Evolutionary conservation across 2,797 vertebrate species (phyloP), one percentile per base, ranked within the genome.

Genomic region (Neosalanx taihuensis): DNA sequence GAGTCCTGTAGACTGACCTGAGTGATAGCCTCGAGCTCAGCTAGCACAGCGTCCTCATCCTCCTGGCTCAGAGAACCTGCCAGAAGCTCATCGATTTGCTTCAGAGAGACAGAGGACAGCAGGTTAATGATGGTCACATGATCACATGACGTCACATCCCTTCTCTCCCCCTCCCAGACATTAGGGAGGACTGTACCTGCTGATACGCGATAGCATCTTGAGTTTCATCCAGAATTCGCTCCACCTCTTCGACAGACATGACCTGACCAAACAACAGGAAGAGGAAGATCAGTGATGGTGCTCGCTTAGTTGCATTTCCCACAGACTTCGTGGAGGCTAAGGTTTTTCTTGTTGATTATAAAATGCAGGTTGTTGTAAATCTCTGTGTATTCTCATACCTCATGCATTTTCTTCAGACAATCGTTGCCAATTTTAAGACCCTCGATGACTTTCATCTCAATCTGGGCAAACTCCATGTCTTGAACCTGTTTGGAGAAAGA

Each of bases 11-110:
- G 3, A 77, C 86, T 29, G 0, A 99, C 97, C 95, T 97, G 93
- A 89, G 96, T 96, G 66, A 99, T 95, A 5, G 91, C 90, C 4
- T 98, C 91, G 86, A 99, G 85, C 85, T 99, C 97, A 2, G 96
- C 94, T 83, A 98, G 85, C 4, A 99, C 93, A 41, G 95, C 96
- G 0, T 98, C 96, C 76, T 99, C 96, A 1, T 99, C 97, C 62
- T 98, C 97, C 65, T 93, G 92, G 0, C 94, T 91, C 67, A 99
- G 87, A 74, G 93, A 95, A 15, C 96, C 96, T 0, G 94, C 93
- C 85, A 98, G 75, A 64, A 99, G 89, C 69, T 98, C 96, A 0
- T 99, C 97, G 30, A 99, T 99, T 98, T 99, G 96, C 97, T 99
- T 80, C 0, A 68, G 30, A 46, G 23, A 20, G 15, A 64, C 30